phyloP scores from a whole-genome alignment of 2,797 vertebrate species.

The Linurgus olivaceus region DNA sequence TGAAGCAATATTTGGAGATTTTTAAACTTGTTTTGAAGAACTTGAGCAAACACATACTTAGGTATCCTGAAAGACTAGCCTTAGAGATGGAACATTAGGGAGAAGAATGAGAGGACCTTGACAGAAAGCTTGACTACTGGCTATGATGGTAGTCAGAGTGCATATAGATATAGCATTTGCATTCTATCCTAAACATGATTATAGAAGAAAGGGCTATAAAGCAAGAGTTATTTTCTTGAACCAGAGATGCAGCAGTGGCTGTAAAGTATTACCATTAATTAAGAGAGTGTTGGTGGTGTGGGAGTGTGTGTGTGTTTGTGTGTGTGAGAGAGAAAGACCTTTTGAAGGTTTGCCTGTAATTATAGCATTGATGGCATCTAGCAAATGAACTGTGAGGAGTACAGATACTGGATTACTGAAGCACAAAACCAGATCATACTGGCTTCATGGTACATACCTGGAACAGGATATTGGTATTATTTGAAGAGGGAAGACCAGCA shows the following conservation, averaged over 20 bases:
- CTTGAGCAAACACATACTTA: background rate
- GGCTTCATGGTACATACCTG: background rate
- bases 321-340: background rate
- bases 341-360: background rate
- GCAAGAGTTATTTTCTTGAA: background rate
- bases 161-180: background rate
- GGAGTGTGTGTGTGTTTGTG: background rate
- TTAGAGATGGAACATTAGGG: background rate
- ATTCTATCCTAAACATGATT: background rate
- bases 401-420: background rate
- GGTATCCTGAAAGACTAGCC: background rate
- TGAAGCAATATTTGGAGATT: background rate
- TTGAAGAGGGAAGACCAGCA: background rate
- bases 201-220: background rate
- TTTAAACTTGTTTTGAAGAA: background rate
- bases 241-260: background rate
- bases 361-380: background rate
- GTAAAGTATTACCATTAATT: background rate
- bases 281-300: background rate
- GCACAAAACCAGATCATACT: background rate
- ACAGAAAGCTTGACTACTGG: background rate
- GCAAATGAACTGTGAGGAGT: background rate
- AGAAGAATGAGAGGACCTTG: background rate
- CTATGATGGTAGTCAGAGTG: background rate
- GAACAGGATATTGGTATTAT: background rate